phyloP scores from a whole-genome alignment of 2,113 vertebrate species.

The Syngnathoides biaculeatus region DNA sequence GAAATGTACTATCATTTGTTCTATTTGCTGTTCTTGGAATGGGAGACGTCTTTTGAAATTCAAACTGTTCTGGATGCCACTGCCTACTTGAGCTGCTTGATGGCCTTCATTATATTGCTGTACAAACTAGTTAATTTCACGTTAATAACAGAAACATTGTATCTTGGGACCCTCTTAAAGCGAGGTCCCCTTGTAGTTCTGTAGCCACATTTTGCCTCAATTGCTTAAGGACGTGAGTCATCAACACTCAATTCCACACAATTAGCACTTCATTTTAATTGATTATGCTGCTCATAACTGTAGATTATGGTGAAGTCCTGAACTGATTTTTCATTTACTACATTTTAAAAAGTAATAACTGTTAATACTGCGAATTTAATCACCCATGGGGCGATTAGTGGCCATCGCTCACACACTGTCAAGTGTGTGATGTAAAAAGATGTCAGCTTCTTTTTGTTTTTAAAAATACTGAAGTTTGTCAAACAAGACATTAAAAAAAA shows the following conservation, averaged over 20 bases:
- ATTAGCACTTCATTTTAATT: neutral
- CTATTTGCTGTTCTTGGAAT: too few species aligned
- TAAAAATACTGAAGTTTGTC: neutral
- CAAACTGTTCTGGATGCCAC: neutral
- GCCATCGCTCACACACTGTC: neutral
- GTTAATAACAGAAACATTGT: neutral
- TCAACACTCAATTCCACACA: neutral
- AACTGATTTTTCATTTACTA: neutral
- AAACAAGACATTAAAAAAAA: constrained; percentile 32
- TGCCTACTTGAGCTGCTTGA: neutral
- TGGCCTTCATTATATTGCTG: neutral
- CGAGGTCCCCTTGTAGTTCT: neutral
- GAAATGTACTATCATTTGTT: too few species aligned
- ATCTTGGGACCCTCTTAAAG: neutral
- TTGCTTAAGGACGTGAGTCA: neutral
- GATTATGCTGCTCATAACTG: neutral
- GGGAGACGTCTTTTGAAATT: neutral
- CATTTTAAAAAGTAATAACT: neutral
- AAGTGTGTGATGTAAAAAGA: neutral
- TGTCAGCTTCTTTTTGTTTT: neutral
- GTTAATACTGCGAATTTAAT: neutral
- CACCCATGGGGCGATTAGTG: neutral
- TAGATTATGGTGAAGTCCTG: neutral
- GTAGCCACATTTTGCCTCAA: neutral
- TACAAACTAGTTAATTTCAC: neutral